Base-by-base conservation (phyloP, 2,113 vertebrate species). In the Polypterus senegalus region DNA sequence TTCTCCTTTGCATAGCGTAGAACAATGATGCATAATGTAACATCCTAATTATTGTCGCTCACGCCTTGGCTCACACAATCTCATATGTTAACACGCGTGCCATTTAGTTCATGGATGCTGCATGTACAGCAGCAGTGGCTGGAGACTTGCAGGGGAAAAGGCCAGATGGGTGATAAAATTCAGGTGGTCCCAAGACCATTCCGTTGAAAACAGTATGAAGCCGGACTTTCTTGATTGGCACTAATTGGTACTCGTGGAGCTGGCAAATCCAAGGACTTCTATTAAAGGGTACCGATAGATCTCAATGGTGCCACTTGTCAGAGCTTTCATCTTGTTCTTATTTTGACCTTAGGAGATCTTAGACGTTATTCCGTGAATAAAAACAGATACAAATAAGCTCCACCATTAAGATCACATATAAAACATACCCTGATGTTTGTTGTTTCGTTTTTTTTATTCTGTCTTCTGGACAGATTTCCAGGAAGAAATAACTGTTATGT, bases 1-100 rank as follows among this genome's bases (percentile, higher is more conserved):
- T 83, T 27, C 27, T 27, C 27, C 2, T 65, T 81, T 74, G 76
- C 76, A 81, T 79, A 72, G 79, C 73, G 82, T 27, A 80, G 76
- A 65, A 76, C 46, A 63, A 51, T 45, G 56, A 74, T 86, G 76
- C 77, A 84, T 86, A 81, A 85, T 85, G 85, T 74, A 85, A 74
- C 63, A 75, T 62, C 67, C 76, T 68, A 61, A 65, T 64, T 71
- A 67, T 61, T 65, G 71, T 61, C 59, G 49, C 48, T 7, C 27
- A 27, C 27, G 27, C 27, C 27, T 27, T 27, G 27, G 27, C 27
- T 27, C 27, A 27, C 27, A 27, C 27, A 27, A 27, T 62, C 67
- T 76, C 69, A 61, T 64, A 65, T 71, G 69, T 61, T 65, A 72
- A 63, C 59, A 52, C 48, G 6, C 27, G 2, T 27, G 27, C 1